Percentiles rank a stretch among this genome's conserved stretches.
These are phyloP conservation scores for Trachops cirrhosus DNA, from an alignment of 2,797 vertebrate genomes.

Conservation along the genomic window DNA sequence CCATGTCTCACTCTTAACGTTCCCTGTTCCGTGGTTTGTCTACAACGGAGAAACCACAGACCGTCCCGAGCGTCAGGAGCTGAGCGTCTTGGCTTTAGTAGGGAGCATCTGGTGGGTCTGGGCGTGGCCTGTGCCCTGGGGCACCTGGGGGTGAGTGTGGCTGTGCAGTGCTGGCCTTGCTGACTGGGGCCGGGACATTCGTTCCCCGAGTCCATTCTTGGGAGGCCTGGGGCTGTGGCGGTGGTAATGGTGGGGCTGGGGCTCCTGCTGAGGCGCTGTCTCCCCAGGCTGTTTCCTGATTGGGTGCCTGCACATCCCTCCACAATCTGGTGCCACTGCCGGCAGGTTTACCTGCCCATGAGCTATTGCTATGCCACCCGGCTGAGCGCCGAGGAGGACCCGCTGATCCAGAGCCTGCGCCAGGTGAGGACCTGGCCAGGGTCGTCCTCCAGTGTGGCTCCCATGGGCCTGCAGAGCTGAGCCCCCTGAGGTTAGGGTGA, in stretches of 20 bases:
- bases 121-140: neutral
- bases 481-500: neutral
- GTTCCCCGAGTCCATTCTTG: rapidly evolving
- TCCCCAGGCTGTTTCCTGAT: conserved; percentile 89
- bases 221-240: neutral
- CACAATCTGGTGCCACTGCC: conserved; percentile 96
- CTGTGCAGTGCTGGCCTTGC: neutral
- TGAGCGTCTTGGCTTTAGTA: neutral
- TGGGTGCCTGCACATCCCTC: conserved; percentile 95
- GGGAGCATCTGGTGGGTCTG: neutral
- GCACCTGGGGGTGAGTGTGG: rapidly evolving
- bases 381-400: conserved; percentile 88
- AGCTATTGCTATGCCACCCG: conserved; percentile 94
- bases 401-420: conserved; percentile 90
- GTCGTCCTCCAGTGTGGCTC: neutral
- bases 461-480: neutral
- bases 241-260: rapidly evolving
- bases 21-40: neutral
- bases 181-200: rapidly evolving
- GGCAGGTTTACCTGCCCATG: conserved; percentile 98
- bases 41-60: neutral
- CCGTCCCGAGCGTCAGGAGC: neutral
- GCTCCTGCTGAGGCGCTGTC: neutral
- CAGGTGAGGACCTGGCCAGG: conserved; percentile 84
- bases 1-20: rapidly evolving